Base-by-base conservation (phyloP, 2,888 invertebrate genomes). In the Sacculina carcini region DNA sequence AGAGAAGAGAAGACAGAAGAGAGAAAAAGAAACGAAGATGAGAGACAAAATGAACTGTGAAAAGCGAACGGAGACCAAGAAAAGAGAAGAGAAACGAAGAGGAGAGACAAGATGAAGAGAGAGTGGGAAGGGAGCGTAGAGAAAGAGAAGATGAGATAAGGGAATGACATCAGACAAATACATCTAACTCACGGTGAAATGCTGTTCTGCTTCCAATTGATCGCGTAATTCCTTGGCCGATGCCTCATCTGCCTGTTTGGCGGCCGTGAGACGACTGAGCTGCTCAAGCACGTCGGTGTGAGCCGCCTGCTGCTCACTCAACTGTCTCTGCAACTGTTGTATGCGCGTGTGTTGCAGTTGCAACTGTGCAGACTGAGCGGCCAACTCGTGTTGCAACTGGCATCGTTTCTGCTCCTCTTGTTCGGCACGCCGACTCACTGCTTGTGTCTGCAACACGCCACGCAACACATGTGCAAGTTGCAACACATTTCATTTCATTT, bases 171-270 rank as follows among this genome's bases (percentile, higher is more conserved):
- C 38, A 10, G 38, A 2, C 14, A 5, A 16, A 5, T 36, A 5
- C 34, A 14, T 3, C 5, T 5, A 16, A 62, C 68, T 65, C 62
- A 75, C 76, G 60, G 87, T 82, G 69, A 94, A 94, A 67, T 89
- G 86, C 66, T 89, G 89, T 66, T 96, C 92, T 34, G 85, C 85
- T 67, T 94, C 94, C 51, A 92, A 68, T 64, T 90, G 90, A 58
- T 90, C 89, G 61, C 90, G 85, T 32, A 94, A 69, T 65, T 96
- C 94, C 63, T 87, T 86, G 70, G 85, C 80, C 59, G 76, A 76
- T 39, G 77, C 65, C 56, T 78, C 74, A 60, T 76, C 76, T 29
- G 76, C 73, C 51, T 75, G 75, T 51, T 74, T 70, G 52, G 73
- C 69, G 59, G 78, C 73, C 63, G 79, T 80, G 23, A 82, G 65